Evolutionary conservation across 1,140 invertebrate species (phyloP), one percentile per base, ranked within the genome.

Genomic region (Palaemon carinicauda): DNA sequence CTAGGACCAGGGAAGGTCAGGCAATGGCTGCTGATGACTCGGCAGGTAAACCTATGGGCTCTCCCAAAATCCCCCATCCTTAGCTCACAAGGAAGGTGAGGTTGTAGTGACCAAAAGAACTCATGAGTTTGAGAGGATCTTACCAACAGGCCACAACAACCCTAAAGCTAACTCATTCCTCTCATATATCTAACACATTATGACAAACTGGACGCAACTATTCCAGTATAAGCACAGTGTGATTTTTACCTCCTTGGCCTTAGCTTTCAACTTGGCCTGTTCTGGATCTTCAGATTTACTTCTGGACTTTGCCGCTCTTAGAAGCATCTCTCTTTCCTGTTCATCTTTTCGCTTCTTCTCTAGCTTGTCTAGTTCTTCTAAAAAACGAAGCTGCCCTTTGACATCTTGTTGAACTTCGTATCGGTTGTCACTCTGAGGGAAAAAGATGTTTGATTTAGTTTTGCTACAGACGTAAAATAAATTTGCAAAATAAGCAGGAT

Each of bases 211-310:
- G 15, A 12, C 5, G 5, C 21, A 5, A 51, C 17, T 12, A 52
- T 21, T 5, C n/a, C n/a, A n/a, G n/a, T n/a, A n/a, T n/a, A n/a
- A n/a, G n/a, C n/a, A n/a, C n/a, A n/a, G n/a, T n/a, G n/a, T n/a
- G n/a, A n/a, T n/a, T 73, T 79, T 60, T 31, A 90, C 95, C 92
- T 96, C 95, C 93, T 95, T 96, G 90, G 97, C 97, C 93, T 98
- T 98, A 65, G 97, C 97, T 93, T 99, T 99, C 83, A 99, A 92
- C 92, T 99, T 99, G 0, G 96, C 95, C 92, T 99, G 97, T 91
- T 99, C 98, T 0, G 98, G 98, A 93, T 99, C 98, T 93, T 99
- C 98, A 31, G 96, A 95, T 93, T 98, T 98, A 71, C 97, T 97
- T 78, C 98, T 94, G 91, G 97, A 98, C 92, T 99, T 99, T 27